Evolutionary conservation across 2,888 invertebrate species (phyloP).

Genomic region (Phoenoteleia sp.): DNA sequence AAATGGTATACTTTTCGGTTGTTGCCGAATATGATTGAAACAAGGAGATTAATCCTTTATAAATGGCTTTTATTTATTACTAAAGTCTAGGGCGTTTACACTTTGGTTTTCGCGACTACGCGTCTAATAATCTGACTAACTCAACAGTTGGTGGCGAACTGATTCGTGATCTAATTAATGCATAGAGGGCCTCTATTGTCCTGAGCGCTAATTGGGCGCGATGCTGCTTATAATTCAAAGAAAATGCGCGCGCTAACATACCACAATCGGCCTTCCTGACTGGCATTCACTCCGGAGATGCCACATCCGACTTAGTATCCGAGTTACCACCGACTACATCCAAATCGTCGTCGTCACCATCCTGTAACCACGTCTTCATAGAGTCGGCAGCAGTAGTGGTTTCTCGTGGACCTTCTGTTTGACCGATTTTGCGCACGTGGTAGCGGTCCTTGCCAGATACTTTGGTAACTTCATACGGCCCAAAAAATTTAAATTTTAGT

Average conservation of each 20-base stretch:
- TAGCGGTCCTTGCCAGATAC: not conserved
- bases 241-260: not conserved
- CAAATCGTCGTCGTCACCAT: not conserved
- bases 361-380: not conserved
- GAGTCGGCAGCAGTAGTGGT: not conserved
- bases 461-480: not conserved
- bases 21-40: too few relatives aligned
- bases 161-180: too few relatives aligned
- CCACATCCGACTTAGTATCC: not conserved
- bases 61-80: too few relatives aligned
- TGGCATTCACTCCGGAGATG: not conserved
- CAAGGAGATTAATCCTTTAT: too few relatives aligned
- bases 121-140: too few relatives aligned
- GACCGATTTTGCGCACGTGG: not conserved
- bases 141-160: too few relatives aligned
- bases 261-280: constrained; percentile 7
- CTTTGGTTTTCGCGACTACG: too few relatives aligned
- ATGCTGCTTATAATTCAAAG: too few relatives aligned
- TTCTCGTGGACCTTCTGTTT: not conserved
- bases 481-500: constrained; percentile 9
- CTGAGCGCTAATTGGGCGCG: too few relatives aligned
- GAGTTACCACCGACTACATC: not conserved
- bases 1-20: too few relatives aligned
- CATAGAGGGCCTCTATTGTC: too few relatives aligned
- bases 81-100: too few relatives aligned